A percentile compares a stretch with the other conserved stretches of the same genome.
These are phyloP conservation scores for Cecropterus lyciades DNA, from an alignment of 1,140 invertebrate genomes.

Conservation along the genomic window DNA sequence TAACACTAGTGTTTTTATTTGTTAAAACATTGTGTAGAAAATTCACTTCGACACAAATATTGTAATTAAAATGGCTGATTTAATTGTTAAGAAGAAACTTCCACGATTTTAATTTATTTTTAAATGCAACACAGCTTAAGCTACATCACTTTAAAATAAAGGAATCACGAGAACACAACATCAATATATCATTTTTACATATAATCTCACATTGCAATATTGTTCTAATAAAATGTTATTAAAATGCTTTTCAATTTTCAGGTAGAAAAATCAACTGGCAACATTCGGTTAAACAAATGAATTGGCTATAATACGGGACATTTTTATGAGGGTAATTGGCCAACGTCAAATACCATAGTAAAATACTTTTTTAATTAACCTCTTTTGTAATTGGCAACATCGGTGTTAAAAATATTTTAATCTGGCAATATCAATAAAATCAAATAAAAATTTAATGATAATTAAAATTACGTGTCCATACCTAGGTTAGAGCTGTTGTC, in stretches of 20 bases:
- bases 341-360: too few relatives aligned
- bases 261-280: conserved; percentile 31
- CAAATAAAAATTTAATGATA: background rate
- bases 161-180: background rate
- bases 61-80: too few relatives aligned
- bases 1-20: too few relatives aligned
- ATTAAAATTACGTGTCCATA: conserved; percentile 4
- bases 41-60: too few relatives aligned
- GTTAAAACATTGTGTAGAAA: too few relatives aligned
- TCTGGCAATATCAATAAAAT: background rate
- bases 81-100: too few relatives aligned
- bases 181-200: background rate
- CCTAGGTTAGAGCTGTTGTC: background rate
- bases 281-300: background rate
- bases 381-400: background rate
- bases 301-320: background rate
- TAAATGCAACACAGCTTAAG: conserved; percentile 3
- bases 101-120: background rate
- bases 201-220: background rate
- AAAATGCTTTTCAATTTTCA: conserved; percentile 39
- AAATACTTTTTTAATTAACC: background rate
- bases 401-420: background rate
- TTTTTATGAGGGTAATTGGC: background rate
- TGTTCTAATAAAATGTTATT: background rate
- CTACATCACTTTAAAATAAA: background rate